Percentiles rank a stretch among this genome's conserved stretches.
Conservation (phyloP, 2,888 invertebrate species). For the Augochlorella aurata region DNA sequence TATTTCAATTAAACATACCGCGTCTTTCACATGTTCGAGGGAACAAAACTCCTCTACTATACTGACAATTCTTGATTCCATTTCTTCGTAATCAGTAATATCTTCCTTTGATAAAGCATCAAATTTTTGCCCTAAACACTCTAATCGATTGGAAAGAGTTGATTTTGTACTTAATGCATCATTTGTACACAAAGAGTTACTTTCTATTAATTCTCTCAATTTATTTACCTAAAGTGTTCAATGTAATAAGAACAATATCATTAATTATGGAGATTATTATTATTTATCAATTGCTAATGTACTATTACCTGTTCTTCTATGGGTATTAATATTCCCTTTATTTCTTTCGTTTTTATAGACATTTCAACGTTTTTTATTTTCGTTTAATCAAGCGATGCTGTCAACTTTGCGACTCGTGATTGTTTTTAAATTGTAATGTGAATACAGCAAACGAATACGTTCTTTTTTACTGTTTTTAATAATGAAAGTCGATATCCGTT, state of each 20-base stretch:
- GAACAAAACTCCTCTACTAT: conserved; percentile 74
- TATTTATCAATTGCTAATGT: background rate
- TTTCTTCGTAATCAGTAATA: conserved; percentile 69
- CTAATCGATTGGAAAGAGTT: conserved; percentile 69
- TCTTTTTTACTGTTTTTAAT: conserved; percentile 15
- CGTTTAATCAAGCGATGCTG: conserved; percentile 12
- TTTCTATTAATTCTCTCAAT: conserved; percentile 61
- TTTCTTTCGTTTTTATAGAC: conserved; percentile 75
- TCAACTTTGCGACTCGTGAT: conserved; percentile 34
- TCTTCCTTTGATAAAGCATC: conserved; percentile 70
- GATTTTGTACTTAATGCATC: conserved; percentile 64
- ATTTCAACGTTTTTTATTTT: conserved; percentile 56
- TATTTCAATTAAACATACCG: conserved; percentile 60
- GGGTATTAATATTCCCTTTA: conserved; percentile 71
- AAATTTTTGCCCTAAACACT: conserved; percentile 72
- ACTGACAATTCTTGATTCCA: conserved; percentile 70
- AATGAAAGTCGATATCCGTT: conserved; percentile 19
- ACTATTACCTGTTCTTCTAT: conserved; percentile 74
- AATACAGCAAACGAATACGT: conserved; percentile 48
- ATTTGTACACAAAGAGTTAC: conserved; percentile 44
- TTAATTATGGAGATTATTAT: background rate
- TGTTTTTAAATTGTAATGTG: conserved; percentile 59
- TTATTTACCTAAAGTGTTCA: conserved; percentile 68
- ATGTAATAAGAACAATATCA: background rate
- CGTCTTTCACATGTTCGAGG: conserved; percentile 63